Evolutionary conservation across 2,888 invertebrate genomes (phyloP), one percentile per base, ranked within the genome.

Genomic region (Chalcis sispes): DNA sequence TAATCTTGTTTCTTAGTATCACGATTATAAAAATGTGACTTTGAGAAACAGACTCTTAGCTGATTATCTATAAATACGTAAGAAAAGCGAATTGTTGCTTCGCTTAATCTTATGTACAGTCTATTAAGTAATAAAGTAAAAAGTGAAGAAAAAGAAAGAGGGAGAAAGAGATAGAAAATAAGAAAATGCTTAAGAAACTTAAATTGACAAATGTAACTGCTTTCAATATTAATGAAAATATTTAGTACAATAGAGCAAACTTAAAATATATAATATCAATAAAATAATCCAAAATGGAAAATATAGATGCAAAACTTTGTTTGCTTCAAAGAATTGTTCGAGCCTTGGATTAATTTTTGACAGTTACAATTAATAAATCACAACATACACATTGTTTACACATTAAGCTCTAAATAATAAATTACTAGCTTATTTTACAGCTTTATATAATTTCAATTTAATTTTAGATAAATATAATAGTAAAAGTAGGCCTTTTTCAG

Each of bases 1-100:
- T 72, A 78, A 77, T 76, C 73, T 78, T 65, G 67, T 73, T 73
- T 76, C 71, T 75, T 61, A 27, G 48, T 72, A 74, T 77, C 73
- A 72, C 72, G 71, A 46, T 50, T 77, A 40, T 56, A 77, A 62
- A 77, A 77, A 77, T 69, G 76, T 72, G 76, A 77, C 72, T 69
- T 62, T 29, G 64, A 77, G 48, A 69, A 77, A 72, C 72, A 64
- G 72, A 72, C 67, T 72, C 50, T 62, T 66, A 66, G 70, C 56
- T 77, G 77, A 73, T 72, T 77, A 72, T 69, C 67, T 32, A 42
- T 65, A 66, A 54, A 67, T 48, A 62, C 62, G 25, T 61, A 69
- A 36, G 50, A 61, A 23, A 72, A 56, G 62, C 71, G 56, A 66
- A 18, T 25, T 58, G 27, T 66, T 20, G 56, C 52, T 61, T 27